Conservation (phyloP, 2,888 invertebrate genomes). For the Euzophera pinguis region DNA sequence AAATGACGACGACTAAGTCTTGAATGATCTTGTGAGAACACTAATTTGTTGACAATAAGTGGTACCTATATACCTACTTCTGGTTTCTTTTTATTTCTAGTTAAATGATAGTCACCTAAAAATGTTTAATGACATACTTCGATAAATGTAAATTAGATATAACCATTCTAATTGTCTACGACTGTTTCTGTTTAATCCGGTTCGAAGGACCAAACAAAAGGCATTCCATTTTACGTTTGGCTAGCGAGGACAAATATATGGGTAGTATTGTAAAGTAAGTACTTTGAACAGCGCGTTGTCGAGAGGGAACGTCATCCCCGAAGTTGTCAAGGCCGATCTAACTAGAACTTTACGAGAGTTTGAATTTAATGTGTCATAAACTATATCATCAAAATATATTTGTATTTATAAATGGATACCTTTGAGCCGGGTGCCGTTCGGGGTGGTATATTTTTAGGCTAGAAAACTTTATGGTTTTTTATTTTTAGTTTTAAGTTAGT, state of each 20-base stretch:
- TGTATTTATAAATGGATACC: constrained; percentile 7
- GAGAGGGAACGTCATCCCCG: no score
- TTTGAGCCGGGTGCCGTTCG: no score
- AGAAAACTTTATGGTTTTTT: no score
- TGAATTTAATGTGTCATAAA: neutral
- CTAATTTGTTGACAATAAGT: neutral
- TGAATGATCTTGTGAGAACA: constrained; percentile 1
- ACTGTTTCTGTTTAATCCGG: neutral
- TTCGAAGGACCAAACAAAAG: neutral
- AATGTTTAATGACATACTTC: no score
- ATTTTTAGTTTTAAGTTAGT: no score
- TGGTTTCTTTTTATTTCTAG: no score
- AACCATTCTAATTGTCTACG: no score
- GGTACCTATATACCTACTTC: no score
- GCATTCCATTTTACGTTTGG: neutral
- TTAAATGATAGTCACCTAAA: no score
- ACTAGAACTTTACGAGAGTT: neutral
- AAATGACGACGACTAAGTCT: constrained; percentile 19
- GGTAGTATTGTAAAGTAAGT: no score
- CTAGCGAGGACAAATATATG: neutral
- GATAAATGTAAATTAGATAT: no score
- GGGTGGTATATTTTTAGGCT: no score
- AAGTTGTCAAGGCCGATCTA: neutral
- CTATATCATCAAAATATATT: neutral
- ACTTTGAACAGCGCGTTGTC: neutral